Conservation (phyloP, 2,113 vertebrate genomes). For the Sturnus vulgaris region DNA sequence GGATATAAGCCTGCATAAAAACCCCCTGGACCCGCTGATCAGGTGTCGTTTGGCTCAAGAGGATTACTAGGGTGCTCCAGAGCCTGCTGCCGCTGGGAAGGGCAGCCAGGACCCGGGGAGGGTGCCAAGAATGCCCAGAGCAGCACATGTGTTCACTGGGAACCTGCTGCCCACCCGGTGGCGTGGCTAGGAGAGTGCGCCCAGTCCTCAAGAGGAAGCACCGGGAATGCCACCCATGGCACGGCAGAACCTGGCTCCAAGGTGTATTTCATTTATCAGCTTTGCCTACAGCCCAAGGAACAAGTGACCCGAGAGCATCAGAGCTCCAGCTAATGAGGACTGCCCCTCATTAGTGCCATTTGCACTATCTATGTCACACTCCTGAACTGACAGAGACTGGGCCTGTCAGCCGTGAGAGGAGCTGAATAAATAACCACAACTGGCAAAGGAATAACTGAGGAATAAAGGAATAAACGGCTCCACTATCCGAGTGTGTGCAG, state of each 20-base stretch:
- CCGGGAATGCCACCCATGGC: fast-evolving
- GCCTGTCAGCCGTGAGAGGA: neutral
- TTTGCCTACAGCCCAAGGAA: neutral
- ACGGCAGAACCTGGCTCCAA: neutral
- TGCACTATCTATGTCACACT: neutral
- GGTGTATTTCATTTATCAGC: neutral
- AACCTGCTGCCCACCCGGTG: fast-evolving
- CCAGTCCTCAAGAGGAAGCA: neutral
- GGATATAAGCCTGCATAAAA: slow-evolving; percentile 58
- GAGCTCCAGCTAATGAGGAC: neutral
- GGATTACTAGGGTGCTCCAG: neutral
- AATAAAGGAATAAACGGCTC: neutral
- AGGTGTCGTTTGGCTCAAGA: neutral
- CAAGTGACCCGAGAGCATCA: neutral
- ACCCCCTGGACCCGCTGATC: neutral
- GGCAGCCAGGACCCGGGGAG: neutral
- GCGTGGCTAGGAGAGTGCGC: fast-evolving
- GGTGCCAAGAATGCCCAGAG: neutral
- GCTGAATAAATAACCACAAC: neutral
- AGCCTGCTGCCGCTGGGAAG: neutral
- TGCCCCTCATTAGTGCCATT: neutral
- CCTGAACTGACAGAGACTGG: neutral
- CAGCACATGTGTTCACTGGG: neutral
- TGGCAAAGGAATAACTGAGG: neutral
- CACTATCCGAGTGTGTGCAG: neutral